These are phyloP conservation scores for Chrysolina oricalcia DNA, from an alignment of 2,888 invertebrate species.

Conservation along the genomic window DNA sequence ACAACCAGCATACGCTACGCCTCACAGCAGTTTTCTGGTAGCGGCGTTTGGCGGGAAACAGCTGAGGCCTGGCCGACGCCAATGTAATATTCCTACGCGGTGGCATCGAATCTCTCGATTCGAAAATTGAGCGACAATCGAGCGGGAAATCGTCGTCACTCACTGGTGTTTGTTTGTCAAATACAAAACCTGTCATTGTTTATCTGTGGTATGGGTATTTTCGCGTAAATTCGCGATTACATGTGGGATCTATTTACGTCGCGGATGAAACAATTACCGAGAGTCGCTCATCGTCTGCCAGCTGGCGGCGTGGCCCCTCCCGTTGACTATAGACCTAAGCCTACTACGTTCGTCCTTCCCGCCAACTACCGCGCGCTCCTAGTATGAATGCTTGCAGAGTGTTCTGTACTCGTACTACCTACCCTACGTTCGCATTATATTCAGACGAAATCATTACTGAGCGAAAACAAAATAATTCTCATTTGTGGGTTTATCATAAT, in stretches of 20 bases:
- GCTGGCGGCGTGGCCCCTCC: conserved; percentile 75
- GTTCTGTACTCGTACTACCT: conserved; percentile 36
- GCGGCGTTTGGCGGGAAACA: conserved; percentile 82
- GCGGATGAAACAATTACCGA: conserved; percentile 69
- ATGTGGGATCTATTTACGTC: conserved; percentile 69
- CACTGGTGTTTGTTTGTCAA: conserved; percentile 13
- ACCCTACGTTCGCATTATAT: conserved; percentile 29
- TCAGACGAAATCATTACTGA: conserved; percentile 2
- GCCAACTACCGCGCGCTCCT: conserved; percentile 61
- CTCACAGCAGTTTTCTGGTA: conserved; percentile 78
- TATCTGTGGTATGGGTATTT: conserved; percentile 33
- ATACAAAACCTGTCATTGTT: conserved; percentile 46
- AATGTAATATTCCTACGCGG: conserved; percentile 67
- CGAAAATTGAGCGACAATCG: conserved; percentile 12
- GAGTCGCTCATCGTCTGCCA: conserved; percentile 75
- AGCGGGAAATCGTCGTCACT: neutral
- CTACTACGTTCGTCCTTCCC: conserved; percentile 66
- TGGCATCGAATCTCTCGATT: conserved; percentile 32
- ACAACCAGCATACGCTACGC: conserved; percentile 74
- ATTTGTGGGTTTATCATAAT: neutral
- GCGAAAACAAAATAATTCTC: conserved; percentile 1
- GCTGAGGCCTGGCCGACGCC: conserved; percentile 76
- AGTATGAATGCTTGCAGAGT: conserved; percentile 52
- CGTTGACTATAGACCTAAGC: conserved; percentile 69
- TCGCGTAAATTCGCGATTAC: conserved; percentile 52